Evolutionary conservation across 2,888 invertebrate genomes (phyloP).

Genomic region (Limnephilus rhombicus): DNA sequence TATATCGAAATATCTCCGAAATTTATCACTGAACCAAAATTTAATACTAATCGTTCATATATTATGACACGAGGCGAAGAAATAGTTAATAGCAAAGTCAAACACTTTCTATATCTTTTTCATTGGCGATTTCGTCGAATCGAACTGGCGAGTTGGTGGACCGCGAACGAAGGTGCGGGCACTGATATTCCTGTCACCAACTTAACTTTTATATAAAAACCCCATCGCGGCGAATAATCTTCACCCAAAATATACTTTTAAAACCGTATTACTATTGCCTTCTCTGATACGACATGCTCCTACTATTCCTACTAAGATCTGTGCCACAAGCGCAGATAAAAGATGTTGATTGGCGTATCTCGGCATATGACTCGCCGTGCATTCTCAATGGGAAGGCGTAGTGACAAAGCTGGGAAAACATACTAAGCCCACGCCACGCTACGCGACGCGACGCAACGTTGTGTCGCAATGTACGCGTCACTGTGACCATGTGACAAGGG

Average conservation of each 20-base stretch:
- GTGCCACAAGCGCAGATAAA: too few relatives aligned
- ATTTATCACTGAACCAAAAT: background rate
- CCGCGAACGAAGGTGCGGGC: background rate
- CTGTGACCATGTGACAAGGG: too few relatives aligned
- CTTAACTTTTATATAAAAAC: background rate
- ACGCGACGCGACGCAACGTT: too few relatives aligned
- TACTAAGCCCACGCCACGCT: too few relatives aligned
- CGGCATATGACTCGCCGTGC: too few relatives aligned
- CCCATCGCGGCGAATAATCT: background rate
- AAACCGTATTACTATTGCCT: background rate
- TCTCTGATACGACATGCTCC: background rate
- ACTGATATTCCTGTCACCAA: background rate
- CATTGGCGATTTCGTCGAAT: slow-evolving; percentile 55
- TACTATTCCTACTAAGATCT: background rate
- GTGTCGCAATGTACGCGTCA: too few relatives aligned
- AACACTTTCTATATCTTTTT: slow-evolving; percentile 57
- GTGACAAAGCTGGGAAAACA: too few relatives aligned
- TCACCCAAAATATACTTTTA: background rate
- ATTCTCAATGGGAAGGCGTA: too few relatives aligned
- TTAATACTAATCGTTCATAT: slow-evolving; percentile 12
- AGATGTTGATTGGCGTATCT: too few relatives aligned
- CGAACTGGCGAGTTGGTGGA: background rate
- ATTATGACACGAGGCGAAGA: background rate
- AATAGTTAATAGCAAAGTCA: background rate
- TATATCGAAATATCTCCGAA: background rate